Evolutionary conservation across 1,140 invertebrate species (phyloP).

Genomic region (Reticulitermes speratus): DNA sequence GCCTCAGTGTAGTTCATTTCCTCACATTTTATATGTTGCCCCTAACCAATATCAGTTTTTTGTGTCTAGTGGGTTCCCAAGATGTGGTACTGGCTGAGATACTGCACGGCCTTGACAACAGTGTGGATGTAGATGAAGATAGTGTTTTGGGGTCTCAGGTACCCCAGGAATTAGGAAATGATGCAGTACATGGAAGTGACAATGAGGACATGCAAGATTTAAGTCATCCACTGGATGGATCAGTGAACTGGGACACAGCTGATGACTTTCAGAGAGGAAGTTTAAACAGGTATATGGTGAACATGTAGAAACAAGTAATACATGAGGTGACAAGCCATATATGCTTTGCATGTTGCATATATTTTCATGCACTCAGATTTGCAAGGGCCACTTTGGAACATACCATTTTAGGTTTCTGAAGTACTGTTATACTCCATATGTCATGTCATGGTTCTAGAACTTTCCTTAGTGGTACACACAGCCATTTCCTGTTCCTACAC

Average conservation of each 20-base stretch:
- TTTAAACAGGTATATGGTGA: not conserved
- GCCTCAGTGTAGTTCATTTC: not conserved
- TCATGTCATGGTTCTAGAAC: no score
- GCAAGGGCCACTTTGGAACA: no score
- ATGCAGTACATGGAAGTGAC: not conserved
- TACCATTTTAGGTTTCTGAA: no score
- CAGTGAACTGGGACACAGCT: not conserved
- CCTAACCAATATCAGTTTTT: no score
- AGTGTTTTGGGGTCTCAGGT: slow-evolving; percentile 26
- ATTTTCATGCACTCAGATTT: no score
- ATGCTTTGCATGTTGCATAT: no score
- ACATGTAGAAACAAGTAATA: no score
- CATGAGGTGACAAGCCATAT: no score
- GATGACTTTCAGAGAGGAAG: no score
- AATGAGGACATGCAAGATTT: slow-evolving; percentile 3
- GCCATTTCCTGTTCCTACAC: no score
- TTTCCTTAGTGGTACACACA: no score
- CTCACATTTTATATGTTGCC: not conserved
- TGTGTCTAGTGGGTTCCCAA: not conserved
- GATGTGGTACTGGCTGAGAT: not conserved
- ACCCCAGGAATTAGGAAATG: not conserved
- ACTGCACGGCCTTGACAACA: not conserved
- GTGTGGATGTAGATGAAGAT: slow-evolving; percentile 12
- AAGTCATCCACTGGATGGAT: not conserved
- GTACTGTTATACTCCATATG: no score